Base-by-base conservation (phyloP, 2,888 invertebrate genomes). In the Adela reaumurella region DNA sequence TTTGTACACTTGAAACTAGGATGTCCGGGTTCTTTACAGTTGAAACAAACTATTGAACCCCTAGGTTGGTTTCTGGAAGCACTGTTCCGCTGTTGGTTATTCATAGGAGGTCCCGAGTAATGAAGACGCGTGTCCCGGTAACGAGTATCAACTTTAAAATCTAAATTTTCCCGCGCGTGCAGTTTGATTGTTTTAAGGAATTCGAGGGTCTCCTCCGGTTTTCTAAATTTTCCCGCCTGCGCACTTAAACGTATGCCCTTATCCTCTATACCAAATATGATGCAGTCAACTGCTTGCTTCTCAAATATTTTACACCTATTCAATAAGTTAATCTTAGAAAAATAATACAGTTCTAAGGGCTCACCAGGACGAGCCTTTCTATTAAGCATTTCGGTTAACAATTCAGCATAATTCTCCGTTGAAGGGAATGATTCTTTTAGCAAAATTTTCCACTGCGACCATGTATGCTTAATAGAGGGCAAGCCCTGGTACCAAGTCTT, bases 381-480 rank as follows among this genome's bases (percentile, higher is more conserved):
- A 16, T 49, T 35, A 41, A 58, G 46, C 58, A 57, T 58, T 49
- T 54, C 55, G 2, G 55, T 55, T 42, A 57, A 49, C 0, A 56
- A 29, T 42, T 53, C 55, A 6, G 52, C 53, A 46, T 52, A 53
- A 29, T 53, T 47, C 43, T 53, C 52, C 16, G 19, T 46, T 2
- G 14, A 54, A 11, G 57, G 57, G 48, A 58, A 58, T 1, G 53
- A 55, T 46, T 57, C 54, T 6, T 24, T 11, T 18, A 58, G 46
- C 28, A 50, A 50, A 11, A 6, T 35, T 41, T 57, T 56, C 56
- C 57, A 58, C 17, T 58, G 56, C 4, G 46, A 11, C 55, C 56
- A 57, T 1, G 56, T 50, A 45, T 51, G 49, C 16, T 49, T 44
- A 19, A 57, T 44, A n/a, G n/a, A n/a, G n/a, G n/a, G n/a, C n/a